Percentiles rank a stretch among this genome's conserved stretches.
phyloP scores from a whole-genome alignment of 1,140 invertebrate genomes.

The Heliconius nattereri region DNA sequence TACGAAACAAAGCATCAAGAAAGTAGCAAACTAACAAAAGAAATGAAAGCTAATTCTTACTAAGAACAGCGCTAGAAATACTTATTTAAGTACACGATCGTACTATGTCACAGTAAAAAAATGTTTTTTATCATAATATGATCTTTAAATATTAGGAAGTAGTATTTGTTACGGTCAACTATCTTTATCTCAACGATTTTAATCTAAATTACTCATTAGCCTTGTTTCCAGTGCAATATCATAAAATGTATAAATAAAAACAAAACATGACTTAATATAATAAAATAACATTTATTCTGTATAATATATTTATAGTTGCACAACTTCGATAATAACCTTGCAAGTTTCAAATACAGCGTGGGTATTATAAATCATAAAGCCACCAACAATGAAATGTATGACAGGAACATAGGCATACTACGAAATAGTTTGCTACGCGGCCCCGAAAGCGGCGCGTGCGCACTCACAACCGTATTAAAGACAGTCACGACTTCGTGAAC shows the following conservation, averaged over 20 bases:
- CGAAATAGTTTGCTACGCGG: slow-evolving; percentile 62
- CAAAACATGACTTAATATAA: neutral
- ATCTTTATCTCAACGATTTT: slow-evolving; percentile 19
- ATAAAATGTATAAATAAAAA: neutral
- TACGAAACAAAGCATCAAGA: slow-evolving; percentile 75
- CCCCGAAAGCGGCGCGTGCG: slow-evolving; percentile 70
- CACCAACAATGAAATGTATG: slow-evolving; percentile 68
- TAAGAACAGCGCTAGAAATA: slow-evolving; percentile 42
- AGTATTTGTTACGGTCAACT: slow-evolving; percentile 24
- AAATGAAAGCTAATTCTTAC: slow-evolving; percentile 68
- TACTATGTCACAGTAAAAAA: neutral
- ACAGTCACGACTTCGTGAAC: slow-evolving; percentile 67
- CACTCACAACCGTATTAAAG: slow-evolving; percentile 52
- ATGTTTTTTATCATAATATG: slow-evolving; percentile 26
- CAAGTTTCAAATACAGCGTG: slow-evolving; percentile 48
- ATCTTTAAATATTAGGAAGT: slow-evolving; percentile 35
- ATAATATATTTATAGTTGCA: slow-evolving; percentile 38
- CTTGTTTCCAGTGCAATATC: neutral
- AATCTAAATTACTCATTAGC: neutral
- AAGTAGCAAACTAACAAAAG: slow-evolving; percentile 66
- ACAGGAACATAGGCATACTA: slow-evolving; percentile 62
- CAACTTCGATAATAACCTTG: slow-evolving; percentile 61
- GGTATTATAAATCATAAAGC: slow-evolving; percentile 71
- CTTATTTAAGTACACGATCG: neutral
- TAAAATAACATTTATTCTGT: neutral